Evolutionary conservation across 1,140 invertebrate species (phyloP).

Genomic region (Hormaphis cornu): DNA sequence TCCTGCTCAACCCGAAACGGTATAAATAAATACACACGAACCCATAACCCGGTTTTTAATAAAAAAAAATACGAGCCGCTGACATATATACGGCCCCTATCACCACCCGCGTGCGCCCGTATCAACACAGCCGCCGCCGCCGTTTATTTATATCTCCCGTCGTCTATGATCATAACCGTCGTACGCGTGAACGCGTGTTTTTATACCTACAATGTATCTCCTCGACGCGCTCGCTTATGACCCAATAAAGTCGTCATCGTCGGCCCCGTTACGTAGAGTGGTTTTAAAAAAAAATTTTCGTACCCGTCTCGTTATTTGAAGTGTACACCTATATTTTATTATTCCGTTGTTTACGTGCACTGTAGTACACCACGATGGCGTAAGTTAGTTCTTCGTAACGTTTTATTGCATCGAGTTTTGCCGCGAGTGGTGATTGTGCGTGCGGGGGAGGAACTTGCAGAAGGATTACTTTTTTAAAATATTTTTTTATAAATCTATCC

Average conservation of each 20-base stretch:
- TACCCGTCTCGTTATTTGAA: no score
- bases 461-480: no score
- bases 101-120: background rate
- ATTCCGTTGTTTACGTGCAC: no score
- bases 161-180: conserved; percentile 6
- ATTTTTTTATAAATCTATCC: no score
- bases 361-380: no score
- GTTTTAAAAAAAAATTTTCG: no score
- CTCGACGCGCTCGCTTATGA: background rate
- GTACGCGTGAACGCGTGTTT: background rate
- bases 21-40: background rate
- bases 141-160: conserved; percentile 26
- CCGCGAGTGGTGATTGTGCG: no score
- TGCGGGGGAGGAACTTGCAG: no score
- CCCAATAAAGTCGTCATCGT: conserved; percentile 6
- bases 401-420: no score
- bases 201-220: background rate
- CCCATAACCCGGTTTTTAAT: conserved; percentile 16
- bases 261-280: background rate
- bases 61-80: conserved; percentile 16
- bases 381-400: no score
- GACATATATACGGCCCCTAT: conserved; percentile 22
- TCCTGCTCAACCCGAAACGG: conserved; percentile 1
- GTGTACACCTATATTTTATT: no score
- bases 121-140: background rate